phyloP scores from a whole-genome alignment of 2,888 invertebrate species.

The Hipparchia sbordonii region DNA sequence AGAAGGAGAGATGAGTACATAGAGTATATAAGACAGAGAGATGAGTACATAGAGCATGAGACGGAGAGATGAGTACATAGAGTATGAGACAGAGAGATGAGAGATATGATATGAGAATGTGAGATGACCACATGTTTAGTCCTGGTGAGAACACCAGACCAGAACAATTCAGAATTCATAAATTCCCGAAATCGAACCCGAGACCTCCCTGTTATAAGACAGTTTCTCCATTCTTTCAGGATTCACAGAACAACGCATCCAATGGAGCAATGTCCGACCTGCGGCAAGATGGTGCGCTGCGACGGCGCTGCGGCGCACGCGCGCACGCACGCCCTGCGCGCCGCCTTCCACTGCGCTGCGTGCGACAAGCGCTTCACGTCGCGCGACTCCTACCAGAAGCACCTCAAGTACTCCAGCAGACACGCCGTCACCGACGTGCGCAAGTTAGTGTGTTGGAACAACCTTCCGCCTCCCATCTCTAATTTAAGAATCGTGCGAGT shows the following conservation, averaged over 20 bases:
- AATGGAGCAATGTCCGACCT: slow-evolving; percentile 54
- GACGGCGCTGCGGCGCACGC: slow-evolving; percentile 53
- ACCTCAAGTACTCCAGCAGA: slow-evolving; percentile 59
- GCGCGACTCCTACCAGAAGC: slow-evolving; percentile 62
- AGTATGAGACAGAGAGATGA: too few relatives aligned
- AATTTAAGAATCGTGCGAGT: background rate
- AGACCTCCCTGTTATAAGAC: too few relatives aligned
- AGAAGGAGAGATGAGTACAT: too few relatives aligned
- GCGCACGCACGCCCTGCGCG: slow-evolving; percentile 51
- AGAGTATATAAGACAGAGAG: too few relatives aligned
- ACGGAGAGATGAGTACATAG: too few relatives aligned
- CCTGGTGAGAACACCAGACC: too few relatives aligned
- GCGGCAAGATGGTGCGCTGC: slow-evolving; percentile 57
- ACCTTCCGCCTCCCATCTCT: background rate
- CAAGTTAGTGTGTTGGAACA: slow-evolving; percentile 52
- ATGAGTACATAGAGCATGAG: too few relatives aligned
- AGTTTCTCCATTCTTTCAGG: slow-evolving; percentile 45
- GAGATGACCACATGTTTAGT: too few relatives aligned
- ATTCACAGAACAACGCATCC: slow-evolving; percentile 51
- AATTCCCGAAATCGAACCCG: too few relatives aligned
- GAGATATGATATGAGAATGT: too few relatives aligned
- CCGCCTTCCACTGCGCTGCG: slow-evolving; percentile 48
- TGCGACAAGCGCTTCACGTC: slow-evolving; percentile 62
- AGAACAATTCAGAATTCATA: too few relatives aligned
- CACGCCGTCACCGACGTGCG: slow-evolving; percentile 56